These are phyloP conservation scores for Zonitis immaculata DNA, from an alignment of 2,888 invertebrate species.

Conservation along the genomic window DNA sequence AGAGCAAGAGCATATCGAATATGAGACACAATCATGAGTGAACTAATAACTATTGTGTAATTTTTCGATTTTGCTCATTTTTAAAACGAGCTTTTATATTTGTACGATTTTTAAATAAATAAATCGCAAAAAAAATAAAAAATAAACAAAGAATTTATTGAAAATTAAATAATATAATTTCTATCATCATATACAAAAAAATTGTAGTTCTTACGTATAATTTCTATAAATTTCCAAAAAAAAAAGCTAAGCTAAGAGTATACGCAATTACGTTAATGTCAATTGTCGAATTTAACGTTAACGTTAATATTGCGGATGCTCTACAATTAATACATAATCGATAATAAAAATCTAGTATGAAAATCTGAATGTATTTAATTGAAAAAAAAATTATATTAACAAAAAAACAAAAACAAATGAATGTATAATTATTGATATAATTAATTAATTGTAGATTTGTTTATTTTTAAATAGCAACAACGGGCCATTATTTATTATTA, in stretches of 20 bases:
- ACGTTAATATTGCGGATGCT: neutral
- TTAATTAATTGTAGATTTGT: neutral
- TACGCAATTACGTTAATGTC: neutral
- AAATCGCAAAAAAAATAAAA: neutral
- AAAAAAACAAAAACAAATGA: neutral
- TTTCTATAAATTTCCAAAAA: neutral
- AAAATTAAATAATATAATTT: too few relatives aligned
- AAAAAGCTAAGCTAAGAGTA: neutral
- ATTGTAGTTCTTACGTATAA: neutral
- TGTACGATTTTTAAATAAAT: slow-evolving; percentile 9
- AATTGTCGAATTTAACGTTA: neutral
- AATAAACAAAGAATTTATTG: too few relatives aligned
- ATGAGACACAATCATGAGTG: too few relatives aligned
- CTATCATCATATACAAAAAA: too few relatives aligned
- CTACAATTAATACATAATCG: neutral
- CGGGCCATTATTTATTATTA: neutral
- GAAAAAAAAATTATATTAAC: neutral
- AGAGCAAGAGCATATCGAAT: slow-evolving; percentile 11
- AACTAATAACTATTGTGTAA: slow-evolving; percentile 11
- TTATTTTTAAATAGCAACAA: neutral
- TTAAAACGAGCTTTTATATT: slow-evolving; percentile 15
- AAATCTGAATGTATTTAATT: neutral
- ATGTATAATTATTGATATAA: neutral
- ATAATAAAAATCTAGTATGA: neutral
- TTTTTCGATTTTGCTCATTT: slow-evolving; percentile 7